Evolutionary conservation across 2,888 invertebrate species (phyloP).

Genomic region (Thecocarcelia acutangulata): DNA sequence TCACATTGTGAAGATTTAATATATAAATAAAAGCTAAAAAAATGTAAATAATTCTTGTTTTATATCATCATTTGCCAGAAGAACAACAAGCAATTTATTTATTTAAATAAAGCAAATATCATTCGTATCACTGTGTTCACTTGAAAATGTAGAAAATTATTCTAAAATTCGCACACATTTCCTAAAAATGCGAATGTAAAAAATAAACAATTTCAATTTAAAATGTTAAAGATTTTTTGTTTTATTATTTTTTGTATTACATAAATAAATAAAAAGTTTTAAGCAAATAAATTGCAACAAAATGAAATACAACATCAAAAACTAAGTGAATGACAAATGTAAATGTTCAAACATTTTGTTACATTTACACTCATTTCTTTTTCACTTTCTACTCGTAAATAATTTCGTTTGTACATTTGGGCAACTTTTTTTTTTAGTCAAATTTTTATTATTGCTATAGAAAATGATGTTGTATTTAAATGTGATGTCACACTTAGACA

Average conservation of each 20-base stretch:
- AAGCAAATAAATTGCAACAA: slow-evolving; percentile 34
- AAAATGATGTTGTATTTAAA: slow-evolving; percentile 39
- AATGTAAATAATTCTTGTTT: background rate
- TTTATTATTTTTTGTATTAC: background rate
- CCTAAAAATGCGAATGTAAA: background rate
- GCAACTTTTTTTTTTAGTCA: slow-evolving; percentile 1
- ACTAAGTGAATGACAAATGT: slow-evolving; percentile 38
- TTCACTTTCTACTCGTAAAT: slow-evolving; percentile 19
- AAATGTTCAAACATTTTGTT: slow-evolving; percentile 45
- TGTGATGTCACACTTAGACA: slow-evolving; percentile 45
- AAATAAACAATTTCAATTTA: slow-evolving; percentile 10
- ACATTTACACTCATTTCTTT: background rate
- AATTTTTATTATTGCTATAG: slow-evolving; percentile 11
- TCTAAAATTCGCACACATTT: background rate
- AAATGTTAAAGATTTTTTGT: slow-evolving; percentile 2
- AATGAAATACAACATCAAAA: slow-evolving; percentile 29
- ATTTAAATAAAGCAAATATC: slow-evolving; percentile 23
- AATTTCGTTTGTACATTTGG: slow-evolving; percentile 18
- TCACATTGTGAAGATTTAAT: no score
- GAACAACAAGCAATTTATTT: background rate
- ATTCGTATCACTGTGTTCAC: slow-evolving; percentile 7
- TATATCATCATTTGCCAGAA: background rate
- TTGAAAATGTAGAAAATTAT: background rate
- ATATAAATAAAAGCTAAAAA: background rate
- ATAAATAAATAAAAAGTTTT: slow-evolving; percentile 16